Evolutionary conservation across 2,888 invertebrate species (phyloP), one percentile per base, ranked within the genome.

Genomic region (Microctonus aethiopoides): DNA sequence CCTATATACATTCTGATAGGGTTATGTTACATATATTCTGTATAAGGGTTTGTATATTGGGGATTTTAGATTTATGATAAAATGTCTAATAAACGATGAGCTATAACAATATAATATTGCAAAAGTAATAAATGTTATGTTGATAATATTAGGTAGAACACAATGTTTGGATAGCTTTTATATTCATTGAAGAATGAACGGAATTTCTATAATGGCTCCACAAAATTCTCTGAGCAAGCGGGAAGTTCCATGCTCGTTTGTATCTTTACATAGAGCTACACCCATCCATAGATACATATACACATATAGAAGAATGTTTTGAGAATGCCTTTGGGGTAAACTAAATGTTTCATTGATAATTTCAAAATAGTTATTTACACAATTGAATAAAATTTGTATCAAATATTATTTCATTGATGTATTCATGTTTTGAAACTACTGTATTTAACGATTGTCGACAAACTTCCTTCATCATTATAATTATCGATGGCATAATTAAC

Each of bases 151-250:
- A 16, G n/a, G 4, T 16, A n/a, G 9, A 22, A 9, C 16, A 46
- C 16, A 46, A 46, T 46, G 16, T 46, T 46, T 46, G n/a, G 46
- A 46, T 46, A n/a, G 16, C 16, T 46, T 16, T 20, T n/a, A 46
- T 6, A 46, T 7, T 46, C 20, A 54, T 34, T 52, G 26, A 22
- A 78, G 72, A 72, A 76, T 74, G 73, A 70, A 63, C 26, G 73
- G 80, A 78, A 78, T 76, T 75, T 70, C 69, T 61, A 71, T 71
- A 70, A 71, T 61, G 74, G 71, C 63, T 72, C 68, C 22, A 51
- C 51, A 72, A 68, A 76, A 76, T 70, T 74, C 74, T 64, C 65
- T 56, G 62, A 64, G 65, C 70, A 66, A 67, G 68, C 69, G 64
- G 24, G 22, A 54, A 65, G 72, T 69, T 74, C 72, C 39, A n/a